These are phyloP conservation scores for Caenorhabditis macrosperma DNA, from an alignment of 2,888 invertebrate genomes.

Conservation along the genomic window DNA sequence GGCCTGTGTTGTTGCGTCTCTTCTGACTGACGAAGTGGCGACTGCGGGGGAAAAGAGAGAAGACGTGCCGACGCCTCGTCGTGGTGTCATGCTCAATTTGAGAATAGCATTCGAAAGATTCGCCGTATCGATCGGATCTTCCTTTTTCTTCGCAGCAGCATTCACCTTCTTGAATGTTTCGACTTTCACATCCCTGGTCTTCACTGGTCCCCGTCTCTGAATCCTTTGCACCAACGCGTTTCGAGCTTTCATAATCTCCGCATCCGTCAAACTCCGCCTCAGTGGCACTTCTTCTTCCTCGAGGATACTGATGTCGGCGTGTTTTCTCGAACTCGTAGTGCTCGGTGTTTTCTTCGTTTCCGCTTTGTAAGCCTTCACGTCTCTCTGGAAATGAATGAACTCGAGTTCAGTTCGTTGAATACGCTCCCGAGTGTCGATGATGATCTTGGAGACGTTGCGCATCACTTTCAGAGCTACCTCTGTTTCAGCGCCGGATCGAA, in stretches of 20 bases:
- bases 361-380: neutral
- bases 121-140: conserved; percentile 26
- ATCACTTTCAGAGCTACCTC: conserved; percentile 56
- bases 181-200: conserved; percentile 23
- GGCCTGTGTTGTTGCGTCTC: conserved; percentile 56
- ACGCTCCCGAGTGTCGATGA: conserved; percentile 39
- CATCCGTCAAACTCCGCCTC: conserved; percentile 12
- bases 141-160: neutral
- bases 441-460: conserved; percentile 53
- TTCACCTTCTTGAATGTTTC: conserved; percentile 8
- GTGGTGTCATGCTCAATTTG: conserved; percentile 53
- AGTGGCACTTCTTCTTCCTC: conserved; percentile 15
- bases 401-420: conserved; percentile 47
- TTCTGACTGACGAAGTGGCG: neutral
- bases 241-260: conserved; percentile 27
- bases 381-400: conserved; percentile 30
- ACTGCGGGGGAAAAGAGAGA: neutral
- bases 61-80: conserved; percentile 19
- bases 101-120: conserved; percentile 52
- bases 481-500: conserved; percentile 23
- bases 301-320: conserved; percentile 17
- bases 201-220: conserved; percentile 35
- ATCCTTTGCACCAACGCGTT: conserved; percentile 21
- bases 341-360: neutral
- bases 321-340: neutral